Evolutionary conservation across 2,888 invertebrate genomes (phyloP), one percentile per base, ranked within the genome.

Genomic region (Lottia scabra): DNA sequence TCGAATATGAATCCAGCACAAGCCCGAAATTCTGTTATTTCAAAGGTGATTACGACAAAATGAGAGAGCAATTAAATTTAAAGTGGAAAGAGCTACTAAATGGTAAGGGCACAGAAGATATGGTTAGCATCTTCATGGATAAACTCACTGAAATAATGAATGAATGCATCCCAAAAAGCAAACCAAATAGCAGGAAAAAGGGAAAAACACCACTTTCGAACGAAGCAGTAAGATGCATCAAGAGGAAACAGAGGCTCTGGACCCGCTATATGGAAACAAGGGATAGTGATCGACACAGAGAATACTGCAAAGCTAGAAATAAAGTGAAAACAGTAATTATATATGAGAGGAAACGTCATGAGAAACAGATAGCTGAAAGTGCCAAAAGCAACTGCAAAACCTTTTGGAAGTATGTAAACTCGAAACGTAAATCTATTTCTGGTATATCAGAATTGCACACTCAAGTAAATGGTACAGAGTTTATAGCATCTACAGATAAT

Each of bases 341-440:
- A 5, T 15, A 48, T 6, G 48, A 16, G 48, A 30, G 30, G 30
- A 44, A 48, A 48, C 10, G 1, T 12, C 5, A 5, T 12, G 65
- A 67, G 19, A 67, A 26, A 19, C 3, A 23, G 5, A 48, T 56
- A 27, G 56, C 67, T 2, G 30, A 67, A 46, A 16, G 12, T 26
- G 62, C 27, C 15, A 67, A 67, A 67, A 13, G 56, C 12, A 56
- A 67, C 27, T n/a, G 1, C 23, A 67, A 67, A 26, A 23, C 3
- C 1, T 67, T 67, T 27, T 46, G 67, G 67, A 10, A 12, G 15
- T 67, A 48, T 46, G 56, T 30, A 5, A 67, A 67, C 48, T 26
- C 27, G 5, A 56, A 67, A 12, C 10, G 67, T 1, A 68, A 68
- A 63, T 19, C 68, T 13, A 63, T 12, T 3, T 1, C 8, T 63